Evolutionary conservation across 2,797 vertebrate species (phyloP).

Genomic region (Esox lucius): DNA sequence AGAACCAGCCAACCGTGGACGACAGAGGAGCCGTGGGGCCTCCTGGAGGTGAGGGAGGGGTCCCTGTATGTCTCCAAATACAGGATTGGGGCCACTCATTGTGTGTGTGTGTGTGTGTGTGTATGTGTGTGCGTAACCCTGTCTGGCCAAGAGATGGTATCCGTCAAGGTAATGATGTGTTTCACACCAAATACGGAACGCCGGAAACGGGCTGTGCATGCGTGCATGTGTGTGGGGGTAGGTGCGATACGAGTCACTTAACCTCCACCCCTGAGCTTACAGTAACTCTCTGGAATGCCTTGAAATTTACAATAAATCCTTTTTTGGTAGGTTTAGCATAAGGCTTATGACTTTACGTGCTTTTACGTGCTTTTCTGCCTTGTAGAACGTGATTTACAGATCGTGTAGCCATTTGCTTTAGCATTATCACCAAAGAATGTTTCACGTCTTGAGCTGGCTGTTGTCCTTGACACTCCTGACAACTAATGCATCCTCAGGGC

Average conservation of each 20-base stretch:
- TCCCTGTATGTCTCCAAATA: conserved; percentile 49
- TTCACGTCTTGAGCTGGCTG: too few species aligned
- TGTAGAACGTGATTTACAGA: background rate
- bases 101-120: conserved; percentile 38
- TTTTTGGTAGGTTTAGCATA: background rate
- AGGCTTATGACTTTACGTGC: background rate
- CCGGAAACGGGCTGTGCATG: conserved; percentile 60
- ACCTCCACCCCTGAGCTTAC: background rate
- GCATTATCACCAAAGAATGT: conserved; percentile 22
- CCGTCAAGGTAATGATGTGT: conserved; percentile 72
- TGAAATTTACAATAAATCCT: background rate
- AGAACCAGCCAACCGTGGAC: conserved; percentile 62
- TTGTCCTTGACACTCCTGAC: background rate
- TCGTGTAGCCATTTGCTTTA: background rate
- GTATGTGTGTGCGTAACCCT: conserved; percentile 42
- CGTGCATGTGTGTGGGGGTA: conserved; percentile 13
- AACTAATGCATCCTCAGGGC: background rate
- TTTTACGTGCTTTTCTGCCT: background rate
- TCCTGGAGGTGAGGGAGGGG: background rate
- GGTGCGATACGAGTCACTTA: background rate
- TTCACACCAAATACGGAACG: conserved; percentile 59
- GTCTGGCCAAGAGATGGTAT: conserved; percentile 50
- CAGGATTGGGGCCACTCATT: conserved; percentile 39
- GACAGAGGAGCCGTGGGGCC: conserved; percentile 49
- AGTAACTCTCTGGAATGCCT: background rate